phyloP scores from a whole-genome alignment of 2,113 vertebrate genomes.

The Lagopus muta region DNA sequence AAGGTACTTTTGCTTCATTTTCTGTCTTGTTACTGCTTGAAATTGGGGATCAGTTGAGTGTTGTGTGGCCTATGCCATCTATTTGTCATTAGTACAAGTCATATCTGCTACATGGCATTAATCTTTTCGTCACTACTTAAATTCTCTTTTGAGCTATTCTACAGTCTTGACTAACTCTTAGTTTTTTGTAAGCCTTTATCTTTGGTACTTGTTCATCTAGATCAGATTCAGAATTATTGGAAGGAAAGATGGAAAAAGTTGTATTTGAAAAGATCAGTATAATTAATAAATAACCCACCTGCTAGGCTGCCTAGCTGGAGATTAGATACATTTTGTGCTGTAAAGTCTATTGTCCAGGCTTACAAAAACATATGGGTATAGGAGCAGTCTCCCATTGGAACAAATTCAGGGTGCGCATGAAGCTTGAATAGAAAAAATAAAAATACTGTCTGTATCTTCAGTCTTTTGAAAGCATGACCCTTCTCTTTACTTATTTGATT shows the following conservation, averaged over 20 bases:
- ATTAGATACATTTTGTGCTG: not conserved
- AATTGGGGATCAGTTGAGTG: not conserved
- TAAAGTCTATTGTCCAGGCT: not conserved
- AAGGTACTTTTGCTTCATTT: not conserved
- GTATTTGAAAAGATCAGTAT: not conserved
- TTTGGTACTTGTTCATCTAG: not conserved
- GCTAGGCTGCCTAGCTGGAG: not conserved
- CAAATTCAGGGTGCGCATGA: not conserved
- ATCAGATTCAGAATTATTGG: not conserved
- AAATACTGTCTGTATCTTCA: not conserved
- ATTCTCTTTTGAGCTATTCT: not conserved
- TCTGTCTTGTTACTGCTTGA: not conserved
- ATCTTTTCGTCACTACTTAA: not conserved
- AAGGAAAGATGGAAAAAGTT: not conserved
- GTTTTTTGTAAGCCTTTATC: not conserved
- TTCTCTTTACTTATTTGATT: not conserved
- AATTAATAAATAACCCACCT: not conserved
- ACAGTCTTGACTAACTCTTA: not conserved
- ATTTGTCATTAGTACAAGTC: not conserved
- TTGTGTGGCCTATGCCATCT: not conserved
- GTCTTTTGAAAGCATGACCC: not conserved
- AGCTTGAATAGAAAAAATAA: not conserved
- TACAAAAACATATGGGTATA: not conserved
- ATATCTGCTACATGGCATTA: not conserved
- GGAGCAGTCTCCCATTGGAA: not conserved